A percentile compares a stretch with the other conserved stretches of the same genome.
Evolutionary conservation across 2,113 vertebrate genomes (phyloP).

Genomic region (Gallinago media): DNA sequence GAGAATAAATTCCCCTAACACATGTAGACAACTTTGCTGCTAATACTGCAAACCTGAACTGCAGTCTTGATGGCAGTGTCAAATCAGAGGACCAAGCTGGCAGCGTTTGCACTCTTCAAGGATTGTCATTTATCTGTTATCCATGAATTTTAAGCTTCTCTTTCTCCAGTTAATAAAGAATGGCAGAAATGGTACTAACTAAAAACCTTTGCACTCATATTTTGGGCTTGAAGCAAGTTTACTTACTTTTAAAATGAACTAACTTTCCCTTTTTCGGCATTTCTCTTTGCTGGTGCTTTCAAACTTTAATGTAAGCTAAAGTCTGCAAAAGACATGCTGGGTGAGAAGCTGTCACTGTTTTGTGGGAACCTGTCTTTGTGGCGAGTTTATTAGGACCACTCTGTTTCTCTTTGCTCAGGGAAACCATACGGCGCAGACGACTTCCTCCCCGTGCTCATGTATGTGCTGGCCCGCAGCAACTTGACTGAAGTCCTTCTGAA

Average conservation of each 20-base stretch:
- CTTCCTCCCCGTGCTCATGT: slow-evolving; percentile 98
- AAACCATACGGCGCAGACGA: slow-evolving; percentile 93
- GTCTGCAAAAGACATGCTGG: not conserved
- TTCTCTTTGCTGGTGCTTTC: not conserved
- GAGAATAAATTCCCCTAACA: not conserved
- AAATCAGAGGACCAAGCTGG: not conserved
- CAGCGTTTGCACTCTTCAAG: not conserved
- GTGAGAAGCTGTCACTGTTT: not conserved
- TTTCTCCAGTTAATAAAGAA: not conserved
- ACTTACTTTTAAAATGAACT: not conserved
- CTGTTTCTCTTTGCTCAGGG: slow-evolving; percentile 74
- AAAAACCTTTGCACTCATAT: not conserved
- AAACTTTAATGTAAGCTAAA: not conserved
- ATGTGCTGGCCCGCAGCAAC: slow-evolving; percentile 92
- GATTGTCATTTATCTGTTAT: not conserved
- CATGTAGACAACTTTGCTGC: not conserved
- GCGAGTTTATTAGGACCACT: not conserved
- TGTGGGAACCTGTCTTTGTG: not conserved
- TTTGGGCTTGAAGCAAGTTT: not conserved
- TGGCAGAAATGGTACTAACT: not conserved
- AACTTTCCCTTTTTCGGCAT: not conserved
- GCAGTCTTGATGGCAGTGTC: not conserved
- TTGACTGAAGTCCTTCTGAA: slow-evolving; percentile 86
- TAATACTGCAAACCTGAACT: not conserved
- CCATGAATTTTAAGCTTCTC: not conserved